phyloP scores from a whole-genome alignment of 2,797 vertebrate species.

The Phoebastria nigripes region DNA sequence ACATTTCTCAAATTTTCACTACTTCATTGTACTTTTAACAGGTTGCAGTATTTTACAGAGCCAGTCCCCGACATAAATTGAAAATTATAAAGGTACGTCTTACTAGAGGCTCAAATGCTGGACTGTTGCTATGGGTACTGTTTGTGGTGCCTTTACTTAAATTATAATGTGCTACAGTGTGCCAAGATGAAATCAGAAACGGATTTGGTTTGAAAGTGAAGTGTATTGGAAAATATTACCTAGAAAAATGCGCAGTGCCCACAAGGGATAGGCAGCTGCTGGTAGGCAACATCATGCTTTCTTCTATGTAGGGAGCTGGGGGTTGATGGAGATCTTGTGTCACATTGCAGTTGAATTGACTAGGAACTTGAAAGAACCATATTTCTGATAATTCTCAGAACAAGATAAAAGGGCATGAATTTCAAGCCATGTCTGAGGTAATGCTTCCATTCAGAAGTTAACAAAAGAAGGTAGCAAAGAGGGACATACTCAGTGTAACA shows the following conservation, averaged over 20 bases:
- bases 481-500: background rate
- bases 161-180: background rate
- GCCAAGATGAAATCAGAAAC: background rate
- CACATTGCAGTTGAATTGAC: background rate
- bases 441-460: background rate
- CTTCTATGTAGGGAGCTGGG: background rate
- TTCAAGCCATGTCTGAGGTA: background rate
- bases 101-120: background rate
- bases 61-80: constrained; percentile 93
- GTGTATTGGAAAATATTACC: background rate
- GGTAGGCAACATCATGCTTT: background rate
- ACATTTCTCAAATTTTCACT: background rate
- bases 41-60: constrained; percentile 93
- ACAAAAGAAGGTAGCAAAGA: background rate
- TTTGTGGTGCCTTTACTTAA: background rate
- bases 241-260: background rate
- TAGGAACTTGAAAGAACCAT: background rate
- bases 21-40: constrained; percentile 51
- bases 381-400: background rate
- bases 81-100: constrained; percentile 94
- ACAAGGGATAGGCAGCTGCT: background rate
- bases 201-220: background rate
- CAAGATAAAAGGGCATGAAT: background rate
- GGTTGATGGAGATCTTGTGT: background rate
- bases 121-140: background rate